These are phyloP conservation scores for Tragelaphus strepsiceros DNA, from an alignment of 2,113 vertebrate species.

Conservation along the genomic window DNA sequence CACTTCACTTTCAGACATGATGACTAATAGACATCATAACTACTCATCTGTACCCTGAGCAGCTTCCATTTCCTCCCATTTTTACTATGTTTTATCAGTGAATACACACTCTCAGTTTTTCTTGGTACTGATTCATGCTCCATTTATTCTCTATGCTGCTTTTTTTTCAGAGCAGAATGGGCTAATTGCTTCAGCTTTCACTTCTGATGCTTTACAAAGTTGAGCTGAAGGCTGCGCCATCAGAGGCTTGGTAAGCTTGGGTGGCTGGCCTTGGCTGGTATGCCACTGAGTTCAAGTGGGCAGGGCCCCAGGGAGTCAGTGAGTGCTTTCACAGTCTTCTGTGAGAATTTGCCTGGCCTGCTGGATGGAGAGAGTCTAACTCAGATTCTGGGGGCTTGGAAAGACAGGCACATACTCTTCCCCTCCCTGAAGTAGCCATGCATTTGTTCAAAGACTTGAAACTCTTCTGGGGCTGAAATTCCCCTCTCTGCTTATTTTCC, in stretches of 20 bases:
- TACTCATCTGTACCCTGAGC: background rate
- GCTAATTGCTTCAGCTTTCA: background rate
- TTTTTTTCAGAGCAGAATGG: background rate
- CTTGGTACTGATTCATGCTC: background rate
- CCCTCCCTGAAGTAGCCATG: constrained; percentile 5
- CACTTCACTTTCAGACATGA: background rate
- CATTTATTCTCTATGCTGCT: background rate
- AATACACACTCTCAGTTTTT: background rate
- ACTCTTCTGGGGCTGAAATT: constrained; percentile 30
- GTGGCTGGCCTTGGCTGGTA: background rate
- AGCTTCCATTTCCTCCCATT: background rate
- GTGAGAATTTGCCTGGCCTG: background rate
- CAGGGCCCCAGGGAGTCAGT: background rate
- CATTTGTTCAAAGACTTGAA: constrained; percentile 29
- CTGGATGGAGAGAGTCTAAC: background rate
- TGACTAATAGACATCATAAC: background rate
- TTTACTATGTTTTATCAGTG: background rate
- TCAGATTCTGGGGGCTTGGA: background rate
- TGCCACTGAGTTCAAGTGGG: background rate
- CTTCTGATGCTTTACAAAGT: background rate
- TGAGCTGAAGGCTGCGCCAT: background rate
- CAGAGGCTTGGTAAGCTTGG: background rate
- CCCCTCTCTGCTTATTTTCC: constrained; percentile 65
- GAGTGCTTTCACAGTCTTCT: background rate
- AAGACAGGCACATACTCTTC: background rate